These are phyloP conservation scores for Polyommatus icarus DNA, from an alignment of 2,888 invertebrate genomes.

Conservation along the genomic window DNA sequence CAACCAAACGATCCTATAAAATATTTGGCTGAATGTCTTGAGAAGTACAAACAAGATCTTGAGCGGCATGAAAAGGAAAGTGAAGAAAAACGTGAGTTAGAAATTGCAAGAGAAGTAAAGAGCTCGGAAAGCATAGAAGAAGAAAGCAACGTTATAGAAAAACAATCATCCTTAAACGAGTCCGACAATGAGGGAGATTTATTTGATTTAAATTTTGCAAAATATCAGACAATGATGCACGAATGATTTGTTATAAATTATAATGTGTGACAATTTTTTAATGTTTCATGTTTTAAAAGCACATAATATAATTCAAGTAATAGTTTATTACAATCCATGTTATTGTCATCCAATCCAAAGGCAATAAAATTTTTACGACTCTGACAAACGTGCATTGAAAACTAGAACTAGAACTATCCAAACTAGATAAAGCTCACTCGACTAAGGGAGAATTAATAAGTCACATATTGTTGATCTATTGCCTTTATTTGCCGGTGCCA, in stretches of 20 bases:
- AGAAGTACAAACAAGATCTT: constrained; percentile 66
- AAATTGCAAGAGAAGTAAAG: constrained; percentile 58
- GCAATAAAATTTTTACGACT: no score
- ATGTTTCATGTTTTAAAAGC: neutral
- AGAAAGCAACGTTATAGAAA: neutral
- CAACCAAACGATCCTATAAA: constrained; percentile 73
- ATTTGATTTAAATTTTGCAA: neutral
- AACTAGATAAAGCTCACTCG: no score
- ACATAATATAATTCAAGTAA: neutral
- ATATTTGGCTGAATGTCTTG: constrained; percentile 58
- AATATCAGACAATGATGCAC: neutral
- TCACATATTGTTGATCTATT: no score
- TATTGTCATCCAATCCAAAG: neutral
- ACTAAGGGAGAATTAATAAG: no score
- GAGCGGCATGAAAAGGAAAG: constrained; percentile 59
- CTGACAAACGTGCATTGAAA: no score
- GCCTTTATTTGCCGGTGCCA: no score
- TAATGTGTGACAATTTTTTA: neutral
- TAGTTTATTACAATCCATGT: neutral
- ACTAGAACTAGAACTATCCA: no score
- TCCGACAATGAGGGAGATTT: neutral
- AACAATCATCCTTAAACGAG: neutral
- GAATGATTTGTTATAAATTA: neutral
- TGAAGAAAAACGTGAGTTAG: constrained; percentile 59
- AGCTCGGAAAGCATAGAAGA: constrained; percentile 56